phyloP scores from a whole-genome alignment of 2,113 vertebrate species.

The Dasyurus viverrinus region DNA sequence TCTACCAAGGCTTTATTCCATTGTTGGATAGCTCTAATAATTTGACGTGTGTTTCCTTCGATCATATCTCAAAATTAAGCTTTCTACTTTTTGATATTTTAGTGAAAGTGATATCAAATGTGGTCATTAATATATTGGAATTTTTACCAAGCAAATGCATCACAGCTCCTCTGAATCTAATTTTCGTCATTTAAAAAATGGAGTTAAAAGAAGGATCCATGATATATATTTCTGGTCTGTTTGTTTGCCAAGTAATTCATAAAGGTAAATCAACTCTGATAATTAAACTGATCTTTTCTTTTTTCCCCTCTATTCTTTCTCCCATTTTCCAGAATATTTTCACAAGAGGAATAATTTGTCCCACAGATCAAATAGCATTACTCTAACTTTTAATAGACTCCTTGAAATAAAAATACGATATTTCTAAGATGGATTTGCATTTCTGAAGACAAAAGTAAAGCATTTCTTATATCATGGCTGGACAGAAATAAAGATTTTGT shows the following conservation, averaged over 20 bases:
- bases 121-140: no score
- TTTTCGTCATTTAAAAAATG: neutral
- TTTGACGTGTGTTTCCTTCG: neutral
- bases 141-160: neutral
- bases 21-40: neutral
- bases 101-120: neutral
- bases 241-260: neutral
- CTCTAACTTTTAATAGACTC: neutral
- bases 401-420: neutral
- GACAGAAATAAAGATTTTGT: neutral
- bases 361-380: neutral
- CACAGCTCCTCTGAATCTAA: neutral
- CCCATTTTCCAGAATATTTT: neutral
- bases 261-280: neutral
- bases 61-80: neutral
- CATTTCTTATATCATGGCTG: neutral
- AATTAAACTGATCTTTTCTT: neutral
- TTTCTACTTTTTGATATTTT: neutral
- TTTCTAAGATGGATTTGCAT: neutral
- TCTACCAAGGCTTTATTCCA: neutral
- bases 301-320: neutral
- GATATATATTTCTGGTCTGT: neutral
- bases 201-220: neutral
- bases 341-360: neutral
- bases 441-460: neutral